These are phyloP conservation scores for Drosophila kepulauana DNA, from an alignment of 1,140 invertebrate species.

Conservation along the genomic window DNA sequence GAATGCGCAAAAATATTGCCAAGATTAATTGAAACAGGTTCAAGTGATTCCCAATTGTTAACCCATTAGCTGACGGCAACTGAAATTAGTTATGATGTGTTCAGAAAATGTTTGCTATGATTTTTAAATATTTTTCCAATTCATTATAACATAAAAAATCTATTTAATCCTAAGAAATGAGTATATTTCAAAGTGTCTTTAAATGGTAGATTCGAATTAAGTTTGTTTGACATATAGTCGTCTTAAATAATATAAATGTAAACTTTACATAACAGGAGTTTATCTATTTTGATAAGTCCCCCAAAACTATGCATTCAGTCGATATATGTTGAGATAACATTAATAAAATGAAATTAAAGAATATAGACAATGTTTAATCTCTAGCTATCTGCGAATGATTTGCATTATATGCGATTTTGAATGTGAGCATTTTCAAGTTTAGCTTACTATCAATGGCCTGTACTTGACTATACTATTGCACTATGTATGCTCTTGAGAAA, in stretches of 20 bases:
- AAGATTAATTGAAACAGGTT: conserved; percentile 27
- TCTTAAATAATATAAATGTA: no score
- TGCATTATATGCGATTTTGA: conserved; percentile 2
- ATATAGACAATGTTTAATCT: not conserved
- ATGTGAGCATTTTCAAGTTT: conserved; percentile 7
- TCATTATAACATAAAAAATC: no score
- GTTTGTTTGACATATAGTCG: no score
- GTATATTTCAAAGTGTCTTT: no score
- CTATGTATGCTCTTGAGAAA: not conserved
- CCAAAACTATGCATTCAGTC: conserved; percentile 12
- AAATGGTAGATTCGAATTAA: no score
- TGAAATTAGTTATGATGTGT: not conserved
- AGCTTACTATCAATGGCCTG: conserved; percentile 14
- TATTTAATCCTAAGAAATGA: no score
- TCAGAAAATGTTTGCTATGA: not conserved
- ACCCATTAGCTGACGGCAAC: not conserved
- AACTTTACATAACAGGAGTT: not conserved
- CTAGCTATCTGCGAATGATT: not conserved
- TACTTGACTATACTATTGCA: conserved; percentile 7
- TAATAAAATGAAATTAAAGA: not conserved
- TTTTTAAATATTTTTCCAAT: not conserved
- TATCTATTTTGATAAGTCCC: not conserved
- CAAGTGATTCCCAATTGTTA: conserved; percentile 19
- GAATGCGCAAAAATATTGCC: conserved; percentile 35
- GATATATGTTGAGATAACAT: not conserved